These are phyloP conservation scores for Aythya baeri DNA, from an alignment of 2,113 vertebrate genomes.

Conservation along the genomic window DNA sequence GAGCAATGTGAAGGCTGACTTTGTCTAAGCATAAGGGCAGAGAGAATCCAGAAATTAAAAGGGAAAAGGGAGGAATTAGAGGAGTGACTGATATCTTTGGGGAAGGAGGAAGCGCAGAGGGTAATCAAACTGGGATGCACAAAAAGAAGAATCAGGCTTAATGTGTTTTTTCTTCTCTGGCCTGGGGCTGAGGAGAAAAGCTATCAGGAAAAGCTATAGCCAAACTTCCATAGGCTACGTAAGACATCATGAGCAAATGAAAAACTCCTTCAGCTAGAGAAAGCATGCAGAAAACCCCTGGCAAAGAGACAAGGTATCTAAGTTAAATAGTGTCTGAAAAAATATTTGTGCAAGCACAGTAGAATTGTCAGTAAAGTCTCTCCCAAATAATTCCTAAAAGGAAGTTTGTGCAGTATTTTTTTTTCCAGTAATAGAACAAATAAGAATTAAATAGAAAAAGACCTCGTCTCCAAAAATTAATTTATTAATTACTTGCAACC, in stretches of 20 bases:
- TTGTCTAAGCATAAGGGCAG: background rate
- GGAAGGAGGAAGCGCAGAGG: background rate
- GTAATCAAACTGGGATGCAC: background rate
- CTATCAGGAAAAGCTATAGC: accelerated
- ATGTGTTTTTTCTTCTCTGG: background rate
- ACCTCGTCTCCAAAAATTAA: background rate
- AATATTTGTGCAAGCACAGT: background rate
- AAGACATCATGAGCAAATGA: background rate
- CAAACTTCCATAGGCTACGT: background rate
- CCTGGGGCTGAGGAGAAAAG: background rate
- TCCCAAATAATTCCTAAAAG: background rate
- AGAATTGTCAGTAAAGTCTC: background rate
- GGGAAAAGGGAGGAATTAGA: background rate
- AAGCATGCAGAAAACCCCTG: background rate
- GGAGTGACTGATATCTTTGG: background rate
- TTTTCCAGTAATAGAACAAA: background rate
- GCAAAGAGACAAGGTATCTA: background rate
- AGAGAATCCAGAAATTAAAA: background rate
- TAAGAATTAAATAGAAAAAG: background rate
- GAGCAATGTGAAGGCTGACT: background rate
- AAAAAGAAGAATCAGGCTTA: background rate
- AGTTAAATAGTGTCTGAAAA: background rate
- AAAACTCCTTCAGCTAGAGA: background rate
- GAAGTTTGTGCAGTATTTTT: background rate
- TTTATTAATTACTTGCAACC: background rate